Evolutionary conservation across 2,888 invertebrate species (phyloP).

Genomic region (Yponomeuta evonymella): DNA sequence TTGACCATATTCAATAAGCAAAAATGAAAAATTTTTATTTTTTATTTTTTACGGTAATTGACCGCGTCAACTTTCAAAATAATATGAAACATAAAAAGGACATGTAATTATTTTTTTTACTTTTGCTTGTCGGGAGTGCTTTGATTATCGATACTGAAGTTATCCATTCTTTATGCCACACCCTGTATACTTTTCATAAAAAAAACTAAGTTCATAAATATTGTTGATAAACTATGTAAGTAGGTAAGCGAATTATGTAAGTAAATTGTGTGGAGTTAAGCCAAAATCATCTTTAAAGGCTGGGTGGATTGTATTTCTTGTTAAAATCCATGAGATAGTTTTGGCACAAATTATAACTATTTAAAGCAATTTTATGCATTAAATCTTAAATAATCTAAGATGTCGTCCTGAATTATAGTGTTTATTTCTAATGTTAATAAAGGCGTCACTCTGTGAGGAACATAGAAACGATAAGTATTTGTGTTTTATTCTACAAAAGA

Average conservation of each 20-base stretch:
- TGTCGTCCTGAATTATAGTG: neutral
- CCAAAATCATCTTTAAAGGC: slow-evolving; percentile 53
- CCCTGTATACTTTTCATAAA: no score
- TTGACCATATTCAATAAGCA: no score
- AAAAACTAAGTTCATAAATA: neutral
- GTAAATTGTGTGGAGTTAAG: slow-evolving; percentile 22
- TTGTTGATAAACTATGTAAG: neutral
- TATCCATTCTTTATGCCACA: no score
- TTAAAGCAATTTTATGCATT: neutral
- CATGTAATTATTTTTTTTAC: no score
- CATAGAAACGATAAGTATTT: neutral
- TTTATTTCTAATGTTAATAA: neutral
- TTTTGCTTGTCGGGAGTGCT: no score
- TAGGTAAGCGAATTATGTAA: neutral
- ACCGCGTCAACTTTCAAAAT: no score
- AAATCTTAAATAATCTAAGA: neutral
- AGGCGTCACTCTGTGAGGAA: neutral
- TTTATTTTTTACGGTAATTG: no score
- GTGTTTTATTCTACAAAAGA: neutral
- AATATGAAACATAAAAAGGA: no score
- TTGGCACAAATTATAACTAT: slow-evolving; percentile 31
- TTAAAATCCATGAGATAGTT: slow-evolving; percentile 49
- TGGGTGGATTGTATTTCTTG: slow-evolving; percentile 45
- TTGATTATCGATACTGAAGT: no score
- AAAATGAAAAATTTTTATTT: no score